Base-by-base conservation (phyloP, 2,888 invertebrate genomes). In the Gymnoscelis rufifasciata region DNA sequence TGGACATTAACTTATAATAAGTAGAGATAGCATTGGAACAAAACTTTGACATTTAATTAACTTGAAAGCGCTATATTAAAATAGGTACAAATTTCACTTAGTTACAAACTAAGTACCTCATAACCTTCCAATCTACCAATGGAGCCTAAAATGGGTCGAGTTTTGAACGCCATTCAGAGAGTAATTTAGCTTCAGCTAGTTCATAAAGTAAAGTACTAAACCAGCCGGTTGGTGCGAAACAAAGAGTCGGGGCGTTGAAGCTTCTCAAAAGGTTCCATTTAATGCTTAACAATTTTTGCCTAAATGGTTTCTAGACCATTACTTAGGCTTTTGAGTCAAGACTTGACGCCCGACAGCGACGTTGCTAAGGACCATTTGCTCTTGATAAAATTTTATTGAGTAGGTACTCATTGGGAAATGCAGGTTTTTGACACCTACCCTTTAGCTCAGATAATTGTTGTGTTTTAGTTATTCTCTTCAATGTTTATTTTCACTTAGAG, bases 171-270 rank as follows among this genome's bases (percentile, higher is more conserved):
- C 24, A 11, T 19, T 36, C 7, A 36, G 36, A 8, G 36, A 1
- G 36, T 36, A 36, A 36, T 36, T 36, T 36, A 10, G 12, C 36
- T 23, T 36, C 11, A 11, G 23, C 36, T 36, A 24, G 36, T 36
- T 36, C 36, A 36, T 36, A 36, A 36, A 36, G 36, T 4, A 24
- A 36, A 23, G 31, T 33, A 33, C 15, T 33, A 6, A 33, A n/a
- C 14, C 8, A 10, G 13, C 14, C 13, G 13, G 14, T 1, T 10
- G 31, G 14, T n/a, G n/a, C n/a, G 15, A 33, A 33, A 33, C 31
- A 15, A 33, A 33, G 31, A 33, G 15, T 10, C 14, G 15, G n/a
- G 14, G 15, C 31, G 13, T 8, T 30, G 5, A 13, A 14, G 31
- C 0, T 33, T n/a, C 14, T 33, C 14, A 33, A 15, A 33, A 13